Base-by-base conservation (phyloP, 2,888 invertebrate species). In the Teleiodes luculella region DNA sequence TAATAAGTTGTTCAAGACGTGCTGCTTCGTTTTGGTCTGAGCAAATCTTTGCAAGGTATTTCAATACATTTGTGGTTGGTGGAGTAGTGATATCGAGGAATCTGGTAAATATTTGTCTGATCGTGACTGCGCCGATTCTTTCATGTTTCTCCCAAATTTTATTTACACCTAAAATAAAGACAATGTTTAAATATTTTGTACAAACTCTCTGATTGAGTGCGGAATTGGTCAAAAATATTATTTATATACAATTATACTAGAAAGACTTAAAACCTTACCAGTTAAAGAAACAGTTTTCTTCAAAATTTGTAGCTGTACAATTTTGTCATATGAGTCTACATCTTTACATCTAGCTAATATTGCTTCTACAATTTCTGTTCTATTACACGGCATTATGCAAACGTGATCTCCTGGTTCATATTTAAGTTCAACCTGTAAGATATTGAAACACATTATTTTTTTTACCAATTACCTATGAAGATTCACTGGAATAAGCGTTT, bases 361-460 rank as follows among this genome's bases (percentile, higher is more conserved):
- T 33, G 92, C 93, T 50, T 96, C 93, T 0, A 98, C 97, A 18
- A 97, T 84, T 60, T 95, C 94, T 13, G 86, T 83, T 39, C 93
- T 90, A 78, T 98, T 98, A 61, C 93, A 93, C 0, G 98, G 94
- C 78, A 96, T 94, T n/a, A 98, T 94, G 3, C 97, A 97, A 11
- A 98, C 92, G 75, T 98, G 98, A 81, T 98, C 98, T 0, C 98
- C 98, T 0, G 98, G 97, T 31, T 94, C 93, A 72, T 97, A 98
- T 31, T 90, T 81, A 16, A 95, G 72, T 66, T 92, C 91, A 62
- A 59, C 64, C 90, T 90, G 62, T 45, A 74, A 76, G 2, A 31
- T 43, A 51, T n/a, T n/a, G n/a, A n/a, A n/a, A n/a, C n/a, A n/a
- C n/a, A n/a, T n/a, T n/a, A n/a, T n/a, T n/a, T n/a, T n/a, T n/a